phyloP scores from a whole-genome alignment of 2,797 vertebrate genomes.

The Okamejei kenojei region DNA sequence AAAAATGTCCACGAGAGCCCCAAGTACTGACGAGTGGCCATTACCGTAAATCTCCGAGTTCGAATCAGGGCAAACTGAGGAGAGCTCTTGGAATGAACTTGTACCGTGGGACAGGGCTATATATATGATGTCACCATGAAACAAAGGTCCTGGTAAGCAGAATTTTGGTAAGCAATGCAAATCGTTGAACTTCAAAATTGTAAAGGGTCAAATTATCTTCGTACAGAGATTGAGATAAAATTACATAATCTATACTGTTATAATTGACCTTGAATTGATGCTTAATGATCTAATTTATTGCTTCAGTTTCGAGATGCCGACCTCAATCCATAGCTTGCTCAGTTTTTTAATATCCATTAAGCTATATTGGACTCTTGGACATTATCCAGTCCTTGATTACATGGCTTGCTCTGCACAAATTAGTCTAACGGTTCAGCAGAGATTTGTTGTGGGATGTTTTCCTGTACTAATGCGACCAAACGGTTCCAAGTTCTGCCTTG shows the following conservation, averaged over 20 bases:
- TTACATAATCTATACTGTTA: conserved; percentile 12
- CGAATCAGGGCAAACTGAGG: too few relatives aligned
- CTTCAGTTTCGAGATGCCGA: neutral
- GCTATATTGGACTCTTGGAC: neutral
- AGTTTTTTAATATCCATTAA: neutral
- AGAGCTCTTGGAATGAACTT: too few relatives aligned
- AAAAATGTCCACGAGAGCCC: too few relatives aligned
- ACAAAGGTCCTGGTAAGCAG: neutral
- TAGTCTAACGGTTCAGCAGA: neutral
- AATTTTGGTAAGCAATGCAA: neutral
- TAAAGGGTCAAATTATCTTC: neutral
- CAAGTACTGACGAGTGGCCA: too few relatives aligned
- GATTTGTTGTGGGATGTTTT: too few relatives aligned
- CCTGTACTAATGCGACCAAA: too few relatives aligned
- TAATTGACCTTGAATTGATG: conserved; percentile 15
- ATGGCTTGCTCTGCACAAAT: neutral
- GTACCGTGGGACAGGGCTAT: too few relatives aligned
- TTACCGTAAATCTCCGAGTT: too few relatives aligned
- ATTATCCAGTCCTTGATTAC: conserved; percentile 10
- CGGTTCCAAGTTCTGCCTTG: too few relatives aligned
- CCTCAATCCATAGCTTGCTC: neutral
- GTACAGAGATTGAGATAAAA: neutral
- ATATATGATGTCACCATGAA: neutral
- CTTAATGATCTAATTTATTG: neutral
- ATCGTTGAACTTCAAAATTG: neutral